phyloP scores from a whole-genome alignment of 2,888 invertebrate genomes.

The Hypselothyrea guttata region DNA sequence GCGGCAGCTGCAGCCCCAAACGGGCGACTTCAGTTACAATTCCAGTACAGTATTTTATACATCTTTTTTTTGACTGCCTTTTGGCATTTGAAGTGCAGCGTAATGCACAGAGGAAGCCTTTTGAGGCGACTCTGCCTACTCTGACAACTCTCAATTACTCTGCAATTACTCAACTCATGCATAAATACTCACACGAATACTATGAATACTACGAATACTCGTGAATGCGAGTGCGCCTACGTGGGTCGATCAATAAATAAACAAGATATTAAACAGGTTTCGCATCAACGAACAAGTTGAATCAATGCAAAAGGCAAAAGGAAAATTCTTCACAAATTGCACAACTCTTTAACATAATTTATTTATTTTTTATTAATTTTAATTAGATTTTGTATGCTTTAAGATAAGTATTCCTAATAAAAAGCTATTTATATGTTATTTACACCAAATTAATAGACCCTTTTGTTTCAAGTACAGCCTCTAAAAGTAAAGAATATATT shows the following conservation, averaged over 20 bases:
- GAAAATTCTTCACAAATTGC: no score
- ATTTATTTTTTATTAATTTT: conserved; percentile 24
- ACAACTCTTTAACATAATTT: conserved; percentile 13
- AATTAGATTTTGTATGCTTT: no score
- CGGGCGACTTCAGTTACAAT: conserved; percentile 10
- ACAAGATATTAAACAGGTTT: conserved; percentile 4
- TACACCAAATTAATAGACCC: no score
- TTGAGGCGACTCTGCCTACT: conserved; percentile 11
- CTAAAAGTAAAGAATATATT: no score
- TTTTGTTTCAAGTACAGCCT: no score
- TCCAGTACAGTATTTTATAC: conserved; percentile 20
- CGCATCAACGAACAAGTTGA: no score
- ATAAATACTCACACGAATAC: conserved; percentile 38
- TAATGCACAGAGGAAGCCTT: conserved; percentile 52
- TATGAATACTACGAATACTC: no score
- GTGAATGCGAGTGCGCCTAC: conserved; percentile 1
- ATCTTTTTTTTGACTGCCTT: conserved; percentile 60
- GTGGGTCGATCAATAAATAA: conserved; percentile 38
- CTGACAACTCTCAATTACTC: conserved; percentile 39
- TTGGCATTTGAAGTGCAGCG: conserved; percentile 65
- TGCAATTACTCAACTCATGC: conserved; percentile 62
- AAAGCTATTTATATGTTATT: no score
- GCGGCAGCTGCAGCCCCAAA: not conserved
- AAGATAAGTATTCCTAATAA: no score
- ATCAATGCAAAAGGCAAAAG: no score